Evolutionary conservation across 2,797 vertebrate species (phyloP).

Genomic region (Intellagama lesueurii): DNA sequence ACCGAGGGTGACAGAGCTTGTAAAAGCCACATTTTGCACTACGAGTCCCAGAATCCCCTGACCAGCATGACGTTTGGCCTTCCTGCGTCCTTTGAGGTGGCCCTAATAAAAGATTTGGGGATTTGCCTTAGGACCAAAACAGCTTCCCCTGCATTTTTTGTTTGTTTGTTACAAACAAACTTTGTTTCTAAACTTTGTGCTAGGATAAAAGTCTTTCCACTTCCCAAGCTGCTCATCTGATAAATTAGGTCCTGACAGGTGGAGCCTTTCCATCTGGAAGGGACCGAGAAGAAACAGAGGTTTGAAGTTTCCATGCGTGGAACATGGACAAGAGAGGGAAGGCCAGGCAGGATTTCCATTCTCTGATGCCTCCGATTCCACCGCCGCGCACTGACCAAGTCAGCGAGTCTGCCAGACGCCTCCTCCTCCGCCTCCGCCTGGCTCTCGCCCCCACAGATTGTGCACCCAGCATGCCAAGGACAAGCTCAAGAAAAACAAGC

Average conservation of each 20-base stretch:
- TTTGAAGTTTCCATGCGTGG: neutral
- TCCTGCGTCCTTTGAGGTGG: no score
- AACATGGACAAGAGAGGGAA: neutral
- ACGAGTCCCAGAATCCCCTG: no score
- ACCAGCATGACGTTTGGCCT: no score
- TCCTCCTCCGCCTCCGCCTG: neutral
- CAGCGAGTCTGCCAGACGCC: neutral
- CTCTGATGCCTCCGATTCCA: neutral
- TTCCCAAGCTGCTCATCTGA: neutral
- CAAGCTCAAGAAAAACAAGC: neutral
- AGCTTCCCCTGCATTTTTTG: neutral
- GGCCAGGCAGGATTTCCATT: neutral
- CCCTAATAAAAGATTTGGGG: no score
- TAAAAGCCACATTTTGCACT: no score
- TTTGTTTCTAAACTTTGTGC: neutral
- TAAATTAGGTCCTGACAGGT: neutral
- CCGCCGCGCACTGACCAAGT: neutral
- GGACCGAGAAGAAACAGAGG: neutral
- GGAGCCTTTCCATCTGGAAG: neutral
- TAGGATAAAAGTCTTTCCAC: neutral
- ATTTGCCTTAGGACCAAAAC: no score
- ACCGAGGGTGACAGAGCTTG: no score
- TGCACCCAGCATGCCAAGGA: neutral
- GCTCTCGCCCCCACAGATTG: no score
- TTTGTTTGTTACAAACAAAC: neutral